phyloP scores from a whole-genome alignment of 1,140 invertebrate genomes.

The Venustaconcha ellipsiformis region DNA sequence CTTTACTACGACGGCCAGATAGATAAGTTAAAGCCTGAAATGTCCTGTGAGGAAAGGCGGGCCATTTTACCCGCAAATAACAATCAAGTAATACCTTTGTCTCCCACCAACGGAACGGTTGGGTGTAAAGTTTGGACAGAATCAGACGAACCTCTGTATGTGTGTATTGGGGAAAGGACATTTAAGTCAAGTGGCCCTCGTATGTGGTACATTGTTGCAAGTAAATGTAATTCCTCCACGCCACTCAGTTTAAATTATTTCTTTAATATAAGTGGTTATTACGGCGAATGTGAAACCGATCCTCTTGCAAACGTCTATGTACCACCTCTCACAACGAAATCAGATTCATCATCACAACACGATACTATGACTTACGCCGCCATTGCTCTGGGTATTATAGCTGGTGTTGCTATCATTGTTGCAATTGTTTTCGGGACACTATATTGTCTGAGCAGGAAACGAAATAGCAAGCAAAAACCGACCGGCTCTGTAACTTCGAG shows the following conservation, averaged over 20 bases:
- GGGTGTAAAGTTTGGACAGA: conserved; percentile 53
- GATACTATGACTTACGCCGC: conserved; percentile 36
- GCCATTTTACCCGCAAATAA: conserved; percentile 49
- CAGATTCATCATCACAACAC: conserved; percentile 17
- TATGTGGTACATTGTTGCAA: conserved; percentile 62
- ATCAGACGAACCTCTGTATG: conserved; percentile 44
- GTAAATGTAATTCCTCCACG: conserved; percentile 40
- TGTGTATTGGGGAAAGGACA: conserved; percentile 60
- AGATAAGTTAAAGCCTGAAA: conserved; percentile 46
- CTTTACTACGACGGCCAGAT: conserved; percentile 65
- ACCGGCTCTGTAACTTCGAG: conserved; percentile 61
- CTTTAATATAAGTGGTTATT: conserved; percentile 62
- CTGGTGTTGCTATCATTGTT: conserved; percentile 52
- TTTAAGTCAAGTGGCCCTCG: conserved; percentile 53
- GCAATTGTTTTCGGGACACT: conserved; percentile 57
- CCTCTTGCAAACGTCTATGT: conserved; percentile 51
- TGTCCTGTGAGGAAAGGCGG: conserved; percentile 56
- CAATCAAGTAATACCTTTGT: conserved; percentile 61
- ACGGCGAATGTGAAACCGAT: conserved; percentile 61
- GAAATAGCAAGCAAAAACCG: conserved; percentile 47
- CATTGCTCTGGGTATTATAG: conserved; percentile 55
- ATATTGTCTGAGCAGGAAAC: conserved; percentile 47
- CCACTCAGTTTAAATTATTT: conserved; percentile 58
- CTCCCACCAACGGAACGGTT: conserved; percentile 42
- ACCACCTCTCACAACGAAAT: conserved; percentile 34